Evolutionary conservation across 2,888 invertebrate species (phyloP), one percentile per base, ranked within the genome.

Genomic region (Folsomia candida): DNA sequence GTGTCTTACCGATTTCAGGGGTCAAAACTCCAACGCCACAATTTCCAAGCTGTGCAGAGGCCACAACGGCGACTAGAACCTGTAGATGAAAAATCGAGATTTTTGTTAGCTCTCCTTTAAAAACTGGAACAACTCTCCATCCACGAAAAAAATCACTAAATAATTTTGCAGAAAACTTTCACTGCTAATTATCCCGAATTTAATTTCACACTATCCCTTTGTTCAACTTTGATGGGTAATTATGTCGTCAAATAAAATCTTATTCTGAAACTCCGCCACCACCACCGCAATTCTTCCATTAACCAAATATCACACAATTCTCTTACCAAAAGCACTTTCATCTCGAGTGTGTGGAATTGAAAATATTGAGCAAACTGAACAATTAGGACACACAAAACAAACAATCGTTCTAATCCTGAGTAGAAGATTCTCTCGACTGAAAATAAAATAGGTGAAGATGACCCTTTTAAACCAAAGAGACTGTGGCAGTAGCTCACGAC

Each of bases 1-100:
- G n/a, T n/a, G n/a, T n/a, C n/a, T n/a, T n/a, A n/a, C n/a, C n/a
- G 20, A 69, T 70, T 29, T 74, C 74, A 2, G 72, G 68, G 51
- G 72, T 72, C 1, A 72, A 68, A 1, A 72, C 60, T 4, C 72
- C 72, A 22, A 72, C 69, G n/a, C n/a, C n/a, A n/a, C n/a, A n/a
- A n/a, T n/a, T n/a, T 2, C 72, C 72, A 0, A 66, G 68, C 37
- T 59, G 62, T 6, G 63, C 51, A 2, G 37, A 2, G 20, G 72
- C 63, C 26, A 72, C 11, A 3, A 51, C 29, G n/a, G 25, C 54
- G 6, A 25, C 37, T 20, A 68, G 57, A 63, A 54, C 37, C 26
- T 11, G 2, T n/a, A 18, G 18, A 64, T n/a, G n/a, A n/a, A n/a
- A n/a, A n/a, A n/a, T n/a, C n/a, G n/a, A n/a, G n/a, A n/a, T n/a